These are phyloP conservation scores for Pitangus sulphuratus DNA, from an alignment of 2,797 vertebrate genomes.

Conservation along the genomic window DNA sequence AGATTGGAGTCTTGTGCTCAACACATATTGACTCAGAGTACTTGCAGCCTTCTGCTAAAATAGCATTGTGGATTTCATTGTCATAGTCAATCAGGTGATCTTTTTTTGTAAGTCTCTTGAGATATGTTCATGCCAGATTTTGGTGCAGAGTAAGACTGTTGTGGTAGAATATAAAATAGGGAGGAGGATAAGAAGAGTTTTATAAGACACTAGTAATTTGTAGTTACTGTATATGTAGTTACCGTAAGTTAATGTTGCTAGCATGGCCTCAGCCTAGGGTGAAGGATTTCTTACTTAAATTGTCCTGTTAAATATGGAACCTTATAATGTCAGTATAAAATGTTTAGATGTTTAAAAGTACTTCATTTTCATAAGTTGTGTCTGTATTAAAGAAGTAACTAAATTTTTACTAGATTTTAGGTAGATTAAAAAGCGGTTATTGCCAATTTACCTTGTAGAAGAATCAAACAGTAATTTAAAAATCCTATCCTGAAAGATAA, in stretches of 20 bases:
- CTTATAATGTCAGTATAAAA: background rate
- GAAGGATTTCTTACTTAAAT: background rate
- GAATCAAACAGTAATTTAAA: background rate
- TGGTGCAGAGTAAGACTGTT: background rate
- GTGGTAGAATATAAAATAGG: background rate
- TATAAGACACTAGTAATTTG: background rate
- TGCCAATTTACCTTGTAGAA: background rate
- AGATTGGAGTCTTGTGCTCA: background rate
- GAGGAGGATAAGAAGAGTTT: background rate
- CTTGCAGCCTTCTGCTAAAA: background rate
- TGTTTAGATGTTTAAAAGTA: background rate
- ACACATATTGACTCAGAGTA: background rate
- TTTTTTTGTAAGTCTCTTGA: background rate
- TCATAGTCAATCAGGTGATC: background rate
- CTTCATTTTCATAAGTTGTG: background rate
- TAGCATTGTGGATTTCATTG: accelerated
- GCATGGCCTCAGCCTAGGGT: background rate
- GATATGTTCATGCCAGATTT: background rate
- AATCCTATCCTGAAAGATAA: background rate
- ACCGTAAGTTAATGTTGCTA: background rate
- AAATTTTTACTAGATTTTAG: background rate
- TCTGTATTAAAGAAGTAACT: background rate
- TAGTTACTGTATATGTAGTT: background rate
- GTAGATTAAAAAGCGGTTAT: background rate
- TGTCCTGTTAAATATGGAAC: background rate